Conservation (phyloP, 2,113 vertebrate species). For the Phaethornis superciliosus region DNA sequence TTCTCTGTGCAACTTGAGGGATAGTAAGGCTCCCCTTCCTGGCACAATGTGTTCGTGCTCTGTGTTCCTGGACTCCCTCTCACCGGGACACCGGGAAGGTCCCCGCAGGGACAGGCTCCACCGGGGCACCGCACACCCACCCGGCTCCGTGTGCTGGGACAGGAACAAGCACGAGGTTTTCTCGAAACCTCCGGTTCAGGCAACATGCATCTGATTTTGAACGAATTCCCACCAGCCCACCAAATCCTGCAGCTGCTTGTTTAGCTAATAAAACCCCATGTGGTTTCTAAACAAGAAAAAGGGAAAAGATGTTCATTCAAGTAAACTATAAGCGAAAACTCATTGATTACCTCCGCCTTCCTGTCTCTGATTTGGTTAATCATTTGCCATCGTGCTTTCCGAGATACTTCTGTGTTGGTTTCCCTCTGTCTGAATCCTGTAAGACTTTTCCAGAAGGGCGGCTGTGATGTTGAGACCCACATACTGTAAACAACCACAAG, state of each 20-base stretch:
- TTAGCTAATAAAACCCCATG: background rate
- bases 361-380: conserved; percentile 39
- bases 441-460: conserved; percentile 43
- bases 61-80: rapidly evolving
- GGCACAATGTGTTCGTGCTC: rapidly evolving
- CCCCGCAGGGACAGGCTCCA: background rate
- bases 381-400: conserved; percentile 8
- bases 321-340: conserved; percentile 45
- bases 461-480: conserved; percentile 32
- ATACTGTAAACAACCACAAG: conserved; percentile 61
- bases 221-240: background rate
- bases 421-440: background rate
- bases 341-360: conserved; percentile 53
- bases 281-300: conserved; percentile 18
- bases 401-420: conserved; percentile 18
- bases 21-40: background rate
- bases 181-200: background rate
- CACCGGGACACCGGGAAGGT: background rate
- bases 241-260: background rate
- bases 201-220: background rate
- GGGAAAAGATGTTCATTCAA: conserved; percentile 17
- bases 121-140: background rate
- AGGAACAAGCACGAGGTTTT: background rate
- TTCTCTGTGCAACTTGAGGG: background rate
- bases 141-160: background rate